Evolutionary conservation across 1,140 invertebrate genomes (phyloP).

Genomic region (Episyrphus balteatus): DNA sequence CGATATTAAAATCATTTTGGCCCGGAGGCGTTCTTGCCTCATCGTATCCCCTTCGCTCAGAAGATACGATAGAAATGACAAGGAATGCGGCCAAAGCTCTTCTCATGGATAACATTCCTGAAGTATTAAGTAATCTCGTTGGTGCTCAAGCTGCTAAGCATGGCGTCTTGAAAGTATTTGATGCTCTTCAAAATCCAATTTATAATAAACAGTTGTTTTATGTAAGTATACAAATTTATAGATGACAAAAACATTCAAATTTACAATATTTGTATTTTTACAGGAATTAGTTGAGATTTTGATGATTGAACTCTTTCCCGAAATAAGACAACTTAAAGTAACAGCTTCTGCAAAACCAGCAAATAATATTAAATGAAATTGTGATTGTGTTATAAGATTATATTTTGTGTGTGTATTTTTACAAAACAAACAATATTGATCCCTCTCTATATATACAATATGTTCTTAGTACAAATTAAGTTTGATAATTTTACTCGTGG

Average conservation of each 20-base stretch:
- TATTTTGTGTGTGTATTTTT: no score
- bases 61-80: constrained; percentile 55
- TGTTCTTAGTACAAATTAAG: no score
- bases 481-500: no score
- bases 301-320: constrained; percentile 63
- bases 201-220: constrained; percentile 88
- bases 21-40: constrained; percentile 60
- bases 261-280: constrained; percentile 12
- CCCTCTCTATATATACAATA: no score
- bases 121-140: constrained; percentile 70
- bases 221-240: constrained; percentile 48
- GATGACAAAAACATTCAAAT: constrained; percentile 8
- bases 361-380: constrained; percentile 7
- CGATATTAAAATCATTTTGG: constrained; percentile 80
- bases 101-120: constrained; percentile 62
- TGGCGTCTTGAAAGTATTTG: constrained; percentile 77
- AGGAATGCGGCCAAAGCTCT: constrained; percentile 32
- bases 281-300: constrained; percentile 64
- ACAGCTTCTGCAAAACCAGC: constrained; percentile 11
- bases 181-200: constrained; percentile 70
- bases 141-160: constrained; percentile 72
- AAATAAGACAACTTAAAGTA: constrained; percentile 41
- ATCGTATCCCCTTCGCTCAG: constrained; percentile 44
- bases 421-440: no score
- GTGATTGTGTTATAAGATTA: no score